Base-by-base conservation (phyloP, 2,888 invertebrate genomes). In the Amitus sp. region DNA sequence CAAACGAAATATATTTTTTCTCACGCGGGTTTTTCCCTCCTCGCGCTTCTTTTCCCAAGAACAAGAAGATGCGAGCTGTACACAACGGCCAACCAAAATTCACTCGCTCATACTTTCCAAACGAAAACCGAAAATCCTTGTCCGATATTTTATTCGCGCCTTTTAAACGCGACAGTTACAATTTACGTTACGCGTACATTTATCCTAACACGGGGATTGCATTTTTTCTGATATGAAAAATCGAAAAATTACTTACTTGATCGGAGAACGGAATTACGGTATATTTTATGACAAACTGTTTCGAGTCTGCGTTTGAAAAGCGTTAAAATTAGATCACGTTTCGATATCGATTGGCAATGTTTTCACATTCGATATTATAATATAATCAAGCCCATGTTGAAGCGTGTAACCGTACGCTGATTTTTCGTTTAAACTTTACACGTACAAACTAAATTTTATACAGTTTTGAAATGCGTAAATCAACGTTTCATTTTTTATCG, bases 111-210 rank as follows among this genome's bases (percentile, higher is more conserved):
- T 12, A 33, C n/a, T n/a, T n/a, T n/a, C n/a, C n/a, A n/a, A n/a
- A n/a, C n/a, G n/a, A n/a, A n/a, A n/a, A n/a, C n/a, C n/a, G n/a
- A n/a, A n/a, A n/a, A n/a, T n/a, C 33, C 33, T 33, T 33, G 28
- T 27, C 9, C 9, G 5, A 18, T 42, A 17, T 42, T 42, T 42
- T 10, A 15, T 42, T 46, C 53, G 54, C 54, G 62, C 61, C 67
- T 68, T 71, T n/a, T n/a, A n/a, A 73, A 73, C 68, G 62, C 70
- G 70, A 69, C 37, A 37, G 37, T 37, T 71, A 73, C 74, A 74
- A 76, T 74, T 73, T 69, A 68, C 68, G 63, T 47, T 48, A 42
- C 9, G 18, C 12, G 23, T 27, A 43, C 43, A 43, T 23, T 23
- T 43, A 43, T 13, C 5, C 15, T 39, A 3, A 15, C 17, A 7